These are phyloP conservation scores for Empidonax alnorum DNA, from an alignment of 2,113 vertebrate species.

Conservation along the genomic window DNA sequence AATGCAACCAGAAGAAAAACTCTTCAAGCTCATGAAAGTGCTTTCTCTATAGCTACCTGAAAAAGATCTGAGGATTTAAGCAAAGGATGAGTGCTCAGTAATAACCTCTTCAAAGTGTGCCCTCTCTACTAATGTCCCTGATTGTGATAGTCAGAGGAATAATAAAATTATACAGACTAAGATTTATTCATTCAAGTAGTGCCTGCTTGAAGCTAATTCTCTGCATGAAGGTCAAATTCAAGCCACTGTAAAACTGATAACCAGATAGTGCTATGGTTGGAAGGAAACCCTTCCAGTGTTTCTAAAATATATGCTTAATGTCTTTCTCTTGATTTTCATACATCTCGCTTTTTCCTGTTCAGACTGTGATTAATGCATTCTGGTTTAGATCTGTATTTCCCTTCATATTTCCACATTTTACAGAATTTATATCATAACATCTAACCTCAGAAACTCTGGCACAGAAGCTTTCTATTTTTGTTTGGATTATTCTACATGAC, in stretches of 20 bases:
- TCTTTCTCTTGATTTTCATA: neutral
- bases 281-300: neutral
- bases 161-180: constrained; percentile 35
- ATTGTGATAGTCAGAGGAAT: constrained; percentile 17
- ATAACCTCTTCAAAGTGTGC: constrained; percentile 55
- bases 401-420: neutral
- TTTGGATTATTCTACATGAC: neutral
- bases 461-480: neutral
- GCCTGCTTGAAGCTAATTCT: neutral
- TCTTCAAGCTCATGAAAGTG: constrained; percentile 34
- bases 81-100: constrained; percentile 1
- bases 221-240: neutral
- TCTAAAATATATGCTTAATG: neutral
- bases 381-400: neutral
- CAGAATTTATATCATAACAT: neutral
- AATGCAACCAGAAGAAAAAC: constrained; percentile 43
- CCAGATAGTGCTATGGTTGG: neutral
- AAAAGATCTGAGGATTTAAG: constrained; percentile 51
- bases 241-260: neutral
- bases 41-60: neutral
- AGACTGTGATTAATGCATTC: neutral
- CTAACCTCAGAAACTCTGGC: neutral
- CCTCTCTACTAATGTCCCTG: constrained; percentile 27
- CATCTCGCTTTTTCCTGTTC: neutral
- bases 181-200: constrained; percentile 4